Conservation (phyloP, 2,888 invertebrate genomes). For the Cylindroiulus punctatus region DNA sequence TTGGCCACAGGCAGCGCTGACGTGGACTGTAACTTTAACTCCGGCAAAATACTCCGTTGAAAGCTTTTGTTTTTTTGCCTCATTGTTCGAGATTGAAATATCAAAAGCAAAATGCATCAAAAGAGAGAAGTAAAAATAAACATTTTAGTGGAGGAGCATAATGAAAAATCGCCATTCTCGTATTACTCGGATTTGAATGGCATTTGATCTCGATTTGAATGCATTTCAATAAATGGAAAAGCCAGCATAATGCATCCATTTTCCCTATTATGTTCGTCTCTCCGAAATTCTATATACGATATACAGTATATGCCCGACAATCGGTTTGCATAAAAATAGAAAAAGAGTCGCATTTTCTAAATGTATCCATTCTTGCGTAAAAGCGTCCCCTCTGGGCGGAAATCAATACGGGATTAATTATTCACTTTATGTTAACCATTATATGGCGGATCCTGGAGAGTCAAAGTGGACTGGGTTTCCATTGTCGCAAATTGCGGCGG, state of each 20-base stretch:
- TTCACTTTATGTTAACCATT: not conserved
- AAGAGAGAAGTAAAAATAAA: slow-evolving; percentile 25
- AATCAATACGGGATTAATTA: slow-evolving; percentile 37
- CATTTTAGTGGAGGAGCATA: not conserved
- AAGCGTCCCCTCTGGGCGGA: slow-evolving; percentile 29
- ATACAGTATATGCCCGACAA: not conserved
- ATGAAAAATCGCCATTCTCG: slow-evolving; percentile 5
- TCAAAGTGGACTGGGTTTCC: slow-evolving; percentile 14
- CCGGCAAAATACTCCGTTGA: not conserved
- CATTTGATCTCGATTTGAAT: slow-evolving; percentile 10
- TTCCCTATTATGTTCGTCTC: slow-evolving; percentile 1
- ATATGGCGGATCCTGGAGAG: not conserved
- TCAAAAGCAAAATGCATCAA: not conserved
- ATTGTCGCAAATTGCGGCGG: not conserved
- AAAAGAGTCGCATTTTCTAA: slow-evolving; percentile 10
- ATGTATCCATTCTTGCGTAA: not conserved
- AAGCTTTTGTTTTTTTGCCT: not conserved
- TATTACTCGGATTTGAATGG: slow-evolving; percentile 24
- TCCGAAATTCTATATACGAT: not conserved
- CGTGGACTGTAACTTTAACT: not conserved
- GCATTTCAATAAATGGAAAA: slow-evolving; percentile 34
- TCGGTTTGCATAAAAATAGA: not conserved
- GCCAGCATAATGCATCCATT: slow-evolving; percentile 31
- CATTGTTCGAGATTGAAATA: not conserved
- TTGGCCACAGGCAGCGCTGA: not conserved